phyloP scores from a whole-genome alignment of 1,140 invertebrate genomes.

The Drosophila nasuta region DNA sequence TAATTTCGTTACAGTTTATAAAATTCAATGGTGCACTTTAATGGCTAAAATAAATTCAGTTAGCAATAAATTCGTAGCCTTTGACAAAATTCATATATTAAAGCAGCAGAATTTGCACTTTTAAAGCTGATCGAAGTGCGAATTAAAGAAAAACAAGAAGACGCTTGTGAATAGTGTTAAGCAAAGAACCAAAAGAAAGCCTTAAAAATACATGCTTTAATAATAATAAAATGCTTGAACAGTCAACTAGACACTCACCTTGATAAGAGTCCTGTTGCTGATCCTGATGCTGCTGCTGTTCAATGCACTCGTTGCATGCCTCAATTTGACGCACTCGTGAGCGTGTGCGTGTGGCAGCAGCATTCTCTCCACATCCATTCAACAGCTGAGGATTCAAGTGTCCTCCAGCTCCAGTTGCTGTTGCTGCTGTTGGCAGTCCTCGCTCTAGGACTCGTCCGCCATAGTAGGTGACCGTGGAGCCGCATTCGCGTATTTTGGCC shows the following conservation, averaged over 20 bases:
- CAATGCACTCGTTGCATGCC: conserved; percentile 64
- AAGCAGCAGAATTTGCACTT: neutral
- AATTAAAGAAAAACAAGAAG: neutral
- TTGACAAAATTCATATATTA: neutral
- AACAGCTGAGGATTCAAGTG: conserved; percentile 31
- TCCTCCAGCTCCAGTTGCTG: neutral
- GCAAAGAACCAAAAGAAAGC: neutral
- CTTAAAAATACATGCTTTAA: conserved; percentile 8
- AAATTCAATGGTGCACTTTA: no score
- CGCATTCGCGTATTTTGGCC: conserved; percentile 93
- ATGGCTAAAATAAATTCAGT: neutral
- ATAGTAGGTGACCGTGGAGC: conserved; percentile 94
- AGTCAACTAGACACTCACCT: conserved; percentile 39
- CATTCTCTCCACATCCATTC: conserved; percentile 42
- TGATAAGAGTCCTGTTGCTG: conserved; percentile 69
- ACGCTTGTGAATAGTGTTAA: neutral
- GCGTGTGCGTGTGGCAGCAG: conserved; percentile 35
- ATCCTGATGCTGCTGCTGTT: conserved; percentile 51
- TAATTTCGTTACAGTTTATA: no score
- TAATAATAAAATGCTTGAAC: neutral
- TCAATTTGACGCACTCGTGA: conserved; percentile 72
- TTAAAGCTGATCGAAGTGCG: neutral
- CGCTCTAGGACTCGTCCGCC: conserved; percentile 92
- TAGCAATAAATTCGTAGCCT: neutral
- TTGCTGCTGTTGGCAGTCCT: conserved; percentile 83